Evolutionary conservation across 2,888 invertebrate species (phyloP), one percentile per base, ranked within the genome.

Genomic region (Amaurobius ferox): DNA sequence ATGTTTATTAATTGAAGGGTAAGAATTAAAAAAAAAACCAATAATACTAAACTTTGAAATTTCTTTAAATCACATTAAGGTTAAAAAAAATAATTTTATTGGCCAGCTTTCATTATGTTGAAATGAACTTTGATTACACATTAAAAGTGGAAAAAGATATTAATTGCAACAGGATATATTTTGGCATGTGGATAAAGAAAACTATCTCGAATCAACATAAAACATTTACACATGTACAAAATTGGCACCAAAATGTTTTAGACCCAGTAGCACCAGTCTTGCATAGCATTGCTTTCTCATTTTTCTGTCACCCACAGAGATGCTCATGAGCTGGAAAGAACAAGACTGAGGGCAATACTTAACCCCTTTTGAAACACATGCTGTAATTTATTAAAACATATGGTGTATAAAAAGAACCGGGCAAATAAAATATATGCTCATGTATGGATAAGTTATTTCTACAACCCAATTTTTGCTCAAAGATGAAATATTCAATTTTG

Each of bases 151-250:
- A n/a, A n/a, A n/a, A 35, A 35, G 9, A 35, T 35, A 7, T 35
- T 35, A 35, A 35, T 35, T 9, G 35, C 35, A 35, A 5, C 5
- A 9, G 35, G 9, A 35, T 35, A 35, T 35, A 35, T 35, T 81
- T 81, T 81, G 81, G 81, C 81, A 81, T 40, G n/a, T n/a, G 72
- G 64, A 70, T 55, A 78, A 40, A 67, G 62, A 77, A 83, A 70
- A 71, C 35, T 68, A 30, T 64, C 55, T 77, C 48, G 30, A 67
- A 67, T 73, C 68, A 64, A 76, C 67, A 61, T 61, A 83, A 83
- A 86, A 86, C 86, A 79, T 74, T 48, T 79, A 86, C 76, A 86
- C 79, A 86, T 74, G 44, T 79, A 86, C 86, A 86, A 86, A 86
- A 70, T 86, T 86, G 86, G 86, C 86, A 86, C 86, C 86, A 79